Conservation (phyloP, 2,113 vertebrate species). For the Illadopsis cleaveri region DNA sequence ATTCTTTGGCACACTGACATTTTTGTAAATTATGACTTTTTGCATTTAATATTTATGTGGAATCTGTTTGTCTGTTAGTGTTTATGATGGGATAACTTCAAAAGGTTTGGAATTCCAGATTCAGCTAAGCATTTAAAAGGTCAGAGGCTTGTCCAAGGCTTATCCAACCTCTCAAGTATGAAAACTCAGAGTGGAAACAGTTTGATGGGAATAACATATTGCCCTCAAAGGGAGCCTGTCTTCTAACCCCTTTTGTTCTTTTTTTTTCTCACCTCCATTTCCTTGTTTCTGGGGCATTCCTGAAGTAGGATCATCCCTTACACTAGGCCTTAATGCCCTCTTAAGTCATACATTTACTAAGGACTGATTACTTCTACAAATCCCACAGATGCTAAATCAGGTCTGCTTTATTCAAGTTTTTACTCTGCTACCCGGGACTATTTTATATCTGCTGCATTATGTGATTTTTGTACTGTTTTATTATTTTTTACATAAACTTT, state of each 20-base stretch:
- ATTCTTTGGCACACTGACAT: slow-evolving; percentile 4
- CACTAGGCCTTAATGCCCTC: neutral
- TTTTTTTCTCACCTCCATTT: neutral
- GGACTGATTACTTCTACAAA: neutral
- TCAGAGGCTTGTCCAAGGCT: slow-evolving; percentile 37
- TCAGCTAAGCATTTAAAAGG: slow-evolving; percentile 30
- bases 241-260: neutral
- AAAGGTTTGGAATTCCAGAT: slow-evolving; percentile 27
- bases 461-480: slow-evolving; percentile 11
- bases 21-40: neutral
- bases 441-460: slow-evolving; percentile 15
- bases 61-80: slow-evolving; percentile 36
- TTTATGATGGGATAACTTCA: slow-evolving; percentile 29
- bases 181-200: slow-evolving; percentile 10
- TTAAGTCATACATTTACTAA: neutral
- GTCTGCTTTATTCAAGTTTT: neutral
- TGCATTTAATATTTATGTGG: slow-evolving; percentile 39
- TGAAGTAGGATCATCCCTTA: neutral
- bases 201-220: slow-evolving; percentile 49
- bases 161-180: slow-evolving; percentile 41
- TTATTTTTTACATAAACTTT: slow-evolving; percentile 15
- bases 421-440: neutral
- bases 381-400: neutral
- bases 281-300: neutral
- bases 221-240: neutral